A percentile compares a stretch with the other conserved stretches of the same genome.
Evolutionary conservation across 92 coral and sea anemone genomes (phyloP).

Genomic region (Pocillopora grandis): DNA sequence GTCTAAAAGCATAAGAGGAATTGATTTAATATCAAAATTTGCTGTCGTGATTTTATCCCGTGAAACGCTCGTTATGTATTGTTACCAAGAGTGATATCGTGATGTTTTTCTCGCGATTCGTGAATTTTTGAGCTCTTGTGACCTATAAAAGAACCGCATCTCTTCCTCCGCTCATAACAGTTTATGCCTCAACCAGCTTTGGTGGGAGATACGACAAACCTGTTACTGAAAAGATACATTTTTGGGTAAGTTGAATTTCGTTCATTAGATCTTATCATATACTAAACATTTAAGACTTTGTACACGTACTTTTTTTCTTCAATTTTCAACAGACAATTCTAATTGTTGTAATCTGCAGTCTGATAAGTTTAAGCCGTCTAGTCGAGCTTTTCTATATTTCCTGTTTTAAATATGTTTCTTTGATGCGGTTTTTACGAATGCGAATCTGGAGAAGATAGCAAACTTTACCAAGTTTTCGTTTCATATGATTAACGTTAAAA

Average conservation of each 20-base stretch:
- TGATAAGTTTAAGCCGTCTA: too few species aligned
- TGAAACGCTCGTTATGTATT: constrained; percentile 15
- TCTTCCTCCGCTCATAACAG: neutral
- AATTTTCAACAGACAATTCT: neutral
- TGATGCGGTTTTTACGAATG: too few species aligned
- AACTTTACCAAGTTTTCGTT: too few species aligned
- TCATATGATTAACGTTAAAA: too few species aligned
- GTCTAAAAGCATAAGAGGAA: neutral
- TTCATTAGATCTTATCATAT: neutral
- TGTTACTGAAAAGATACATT: too few species aligned
- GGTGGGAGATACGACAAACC: neutral
- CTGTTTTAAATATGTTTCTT: too few species aligned
- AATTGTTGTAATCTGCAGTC: too few species aligned
- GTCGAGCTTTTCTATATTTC: too few species aligned
- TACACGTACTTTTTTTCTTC: neutral
- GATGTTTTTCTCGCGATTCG: constrained; percentile 9
- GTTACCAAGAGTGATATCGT: constrained; percentile 24
- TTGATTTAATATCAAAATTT: neutral
- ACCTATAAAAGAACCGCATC: neutral
- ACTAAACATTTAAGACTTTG: neutral
- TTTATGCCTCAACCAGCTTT: neutral
- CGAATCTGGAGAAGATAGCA: too few species aligned
- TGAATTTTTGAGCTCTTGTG: neutral
- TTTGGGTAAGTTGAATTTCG: neutral
- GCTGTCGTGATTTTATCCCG: neutral